phyloP scores from a whole-genome alignment of 2,113 vertebrate species.

The Ondatra zibethicus region DNA sequence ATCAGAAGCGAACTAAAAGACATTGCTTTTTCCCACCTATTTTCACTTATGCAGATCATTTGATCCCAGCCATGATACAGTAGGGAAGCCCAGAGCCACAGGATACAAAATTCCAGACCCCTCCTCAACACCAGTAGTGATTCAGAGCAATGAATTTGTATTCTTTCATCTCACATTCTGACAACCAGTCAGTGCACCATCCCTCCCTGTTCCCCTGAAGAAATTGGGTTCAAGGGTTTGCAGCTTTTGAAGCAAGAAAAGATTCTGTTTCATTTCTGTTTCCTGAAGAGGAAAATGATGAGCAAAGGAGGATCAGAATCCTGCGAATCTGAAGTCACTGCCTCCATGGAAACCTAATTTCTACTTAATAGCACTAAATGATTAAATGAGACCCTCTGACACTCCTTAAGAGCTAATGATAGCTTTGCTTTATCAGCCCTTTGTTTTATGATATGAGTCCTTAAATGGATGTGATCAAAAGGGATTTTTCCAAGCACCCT shows the following conservation, averaged over 20 bases:
- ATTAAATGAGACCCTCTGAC: not conserved
- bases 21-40: not conserved
- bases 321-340: not conserved
- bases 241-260: not conserved
- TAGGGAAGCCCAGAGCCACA: not conserved
- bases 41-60: not conserved
- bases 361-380: not conserved
- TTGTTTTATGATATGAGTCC: slow-evolving; percentile 23
- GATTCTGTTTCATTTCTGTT: not conserved
- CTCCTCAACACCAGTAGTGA: not conserved
- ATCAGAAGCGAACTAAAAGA: not conserved
- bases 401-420: not conserved
- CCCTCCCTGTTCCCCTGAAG: not conserved
- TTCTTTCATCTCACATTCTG: not conserved
- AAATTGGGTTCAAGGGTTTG: not conserved
- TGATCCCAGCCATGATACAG: not conserved
- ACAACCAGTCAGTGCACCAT: not conserved
- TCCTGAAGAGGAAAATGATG: slow-evolving; percentile 9
- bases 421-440: slow-evolving; percentile 10
- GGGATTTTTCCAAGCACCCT: slow-evolving; percentile 20
- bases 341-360: not conserved
- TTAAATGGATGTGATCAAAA: slow-evolving; percentile 27
- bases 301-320: not conserved
- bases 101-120: not conserved
- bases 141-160: not conserved